Base-by-base conservation (phyloP, 2,797 vertebrate species). In the Phoeniculus purpureus region DNA sequence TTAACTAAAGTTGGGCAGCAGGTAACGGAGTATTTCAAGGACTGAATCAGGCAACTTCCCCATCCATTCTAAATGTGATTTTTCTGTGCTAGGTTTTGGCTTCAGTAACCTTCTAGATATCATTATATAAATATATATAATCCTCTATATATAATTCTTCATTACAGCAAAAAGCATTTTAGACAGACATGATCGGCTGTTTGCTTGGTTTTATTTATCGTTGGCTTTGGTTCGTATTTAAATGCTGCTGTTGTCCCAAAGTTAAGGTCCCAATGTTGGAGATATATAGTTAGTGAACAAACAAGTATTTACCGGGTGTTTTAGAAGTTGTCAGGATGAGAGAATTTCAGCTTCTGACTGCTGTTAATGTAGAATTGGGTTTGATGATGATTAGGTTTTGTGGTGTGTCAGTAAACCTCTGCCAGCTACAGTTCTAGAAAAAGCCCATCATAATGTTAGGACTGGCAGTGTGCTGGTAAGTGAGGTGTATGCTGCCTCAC, bases 341-440 rank as follows among this genome's bases (percentile, higher is more conserved):
- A 93, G 68, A 1, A 0, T 76, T 93, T 75, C 78, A 79, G 45
- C 45, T 71, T 48, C 67, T 95, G 77, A 80, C 85, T 89, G 90
- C 92, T 77, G n/a, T 89, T 84, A 82, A 48, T 80, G 43, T 12
- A 64, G 81, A 90, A 88, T 85, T 79, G n/a, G 40, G 66, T 93
- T 77, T 83, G 73, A 82, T 13, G 81, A 67, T 89, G 70, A 94
- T 91, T 70, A 37, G 91, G 87, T 94, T 93, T 78, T 90, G 88
- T 89, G 82, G 61, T 3, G 9, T 89, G 85, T 55, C 72, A 83
- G 75, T 81, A 95, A 94, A 94, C 56, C 81, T 80, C 84, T 89
- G 85, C 84, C 58, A 87, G 89, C 62, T 79, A 75, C 27, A 52
- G 71, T 62, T 84, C 86, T 94, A 89, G 82, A 92, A 94, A 66